Evolutionary conservation across 2,113 vertebrate genomes (phyloP), one percentile per base, ranked within the genome.

Genomic region (Stegastes partitus): DNA sequence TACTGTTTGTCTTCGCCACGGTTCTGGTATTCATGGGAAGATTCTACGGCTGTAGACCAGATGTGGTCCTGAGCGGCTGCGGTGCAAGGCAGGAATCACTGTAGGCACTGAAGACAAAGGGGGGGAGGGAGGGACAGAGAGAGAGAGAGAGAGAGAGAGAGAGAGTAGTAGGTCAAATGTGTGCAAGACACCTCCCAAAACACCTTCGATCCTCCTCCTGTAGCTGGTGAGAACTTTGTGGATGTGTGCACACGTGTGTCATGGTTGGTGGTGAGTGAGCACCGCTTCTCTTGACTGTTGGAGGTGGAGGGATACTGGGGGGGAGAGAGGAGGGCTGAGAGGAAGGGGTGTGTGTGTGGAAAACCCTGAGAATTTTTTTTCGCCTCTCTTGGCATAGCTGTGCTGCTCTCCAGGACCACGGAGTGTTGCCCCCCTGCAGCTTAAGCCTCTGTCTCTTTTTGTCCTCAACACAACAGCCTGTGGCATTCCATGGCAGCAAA

Each of bases 381-480:
- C 68, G 56, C 37, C 19, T 44, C 66, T 50, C 56, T 77, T 63
- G 83, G 70, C 69, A 82, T 79, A 82, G 79, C 78, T 70, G 63
- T 61, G n/a, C 77, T 56, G 85, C 84, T 90, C 85, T 89, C 82
- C 90, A 84, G 83, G 88, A 91, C 84, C 89, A 86, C 54, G 66
- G 77, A 89, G 91, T 89, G 86, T 87, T 90, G 74, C 92, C 87
- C 92, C 91, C 93, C 91, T 89, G 91, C 75, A 81, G 92, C 81
- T 94, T 94, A 94, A 94, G 93, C 93, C 87, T 91, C 93, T 94
- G 94, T 93, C 93, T 92, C 90, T 91, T 94, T 93, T 93, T 93
- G 93, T 93, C 89, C 87, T 74, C 84, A 28, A 88, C 92, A 94
- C 92, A 94, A 94, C 92, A 93, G 91, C 87, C 91, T 91, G 91